Evolutionary conservation across 2,113 vertebrate species (phyloP), one percentile per base, ranked within the genome.

Genomic region (Anoplopoma fimbria): DNA sequence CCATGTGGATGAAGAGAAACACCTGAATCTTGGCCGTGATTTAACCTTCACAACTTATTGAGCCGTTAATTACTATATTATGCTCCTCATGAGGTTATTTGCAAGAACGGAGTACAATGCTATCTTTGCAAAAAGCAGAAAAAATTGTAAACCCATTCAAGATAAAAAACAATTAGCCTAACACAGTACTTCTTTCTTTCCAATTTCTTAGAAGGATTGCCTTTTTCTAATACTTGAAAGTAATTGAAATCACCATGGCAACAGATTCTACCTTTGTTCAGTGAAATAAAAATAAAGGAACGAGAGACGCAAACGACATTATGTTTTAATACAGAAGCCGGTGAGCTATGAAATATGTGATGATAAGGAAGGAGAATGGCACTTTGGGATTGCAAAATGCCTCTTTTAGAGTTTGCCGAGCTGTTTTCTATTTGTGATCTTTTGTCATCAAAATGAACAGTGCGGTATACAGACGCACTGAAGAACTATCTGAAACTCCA

Each of bases 241-340:
- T 87, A 90, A 89, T 88, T 89, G 73, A 79, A 89, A 92, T 92
- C 84, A 65, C 92, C 86, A 92, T 90, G 84, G 92, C 84, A 88
- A 91, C 92, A 85, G 81, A 84, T 81, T 61, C 69, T 83, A 83
- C 87, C 83, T 89, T 87, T 89, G 81, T 89, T 91, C 74, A 70
- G 79, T 79, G 77, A 89, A 91, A 88, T 88, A 80, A 91, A 92
- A 92, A 92, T 71, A 86, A 91, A 82, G 51, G 61, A 84, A 90
- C 87, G 77, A 86, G 82, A 87, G 87, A 85, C 89, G 87, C 81
- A 87, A 74, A 88, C 89, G 86, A 89, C 86, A 92, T 93, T 89
- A 87, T 88, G 88, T 87, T 89, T 83, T 91, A 90, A 90, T 86
- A 83, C 80, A 82, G 82, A 71, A 91, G 82, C 69, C 82, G 86